Evolutionary conservation across 2,797 vertebrate genomes (phyloP).

Genomic region (Eptatretus atami): DNA sequence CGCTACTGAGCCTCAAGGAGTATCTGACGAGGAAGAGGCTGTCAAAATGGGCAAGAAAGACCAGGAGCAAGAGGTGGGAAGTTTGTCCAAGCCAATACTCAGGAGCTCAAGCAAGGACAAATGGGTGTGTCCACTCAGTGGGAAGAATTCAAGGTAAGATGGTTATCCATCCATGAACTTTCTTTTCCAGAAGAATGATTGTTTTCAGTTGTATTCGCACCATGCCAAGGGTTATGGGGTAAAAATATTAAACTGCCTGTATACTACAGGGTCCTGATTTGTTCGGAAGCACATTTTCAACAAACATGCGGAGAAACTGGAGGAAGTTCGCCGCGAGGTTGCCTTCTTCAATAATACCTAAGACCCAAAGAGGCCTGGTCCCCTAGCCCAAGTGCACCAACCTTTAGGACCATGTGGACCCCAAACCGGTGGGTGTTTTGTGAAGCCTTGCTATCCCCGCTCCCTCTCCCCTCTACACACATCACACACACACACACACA

Average conservation of each 20-base stretch:
- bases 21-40: conserved; percentile 49
- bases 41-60: conserved; percentile 57
- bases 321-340: conserved; percentile 69
- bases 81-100: conserved; percentile 53
- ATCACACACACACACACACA: too few species aligned
- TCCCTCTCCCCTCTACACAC: background rate
- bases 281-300: conserved; percentile 73
- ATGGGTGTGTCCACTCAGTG: conserved; percentile 59
- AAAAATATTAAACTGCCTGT: background rate
- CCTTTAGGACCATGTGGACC: conserved; percentile 31
- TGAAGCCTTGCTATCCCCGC: background rate
- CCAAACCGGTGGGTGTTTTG: conserved; percentile 13
- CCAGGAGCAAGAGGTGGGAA: conserved; percentile 53
- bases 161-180: too few species aligned
- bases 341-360: conserved; percentile 63
- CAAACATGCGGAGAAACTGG: conserved; percentile 62
- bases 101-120: conserved; percentile 70
- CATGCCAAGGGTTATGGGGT: background rate
- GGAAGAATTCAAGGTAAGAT: conserved; percentile 52
- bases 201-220: background rate
- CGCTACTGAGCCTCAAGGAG: conserved; percentile 38
- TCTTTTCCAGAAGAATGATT: too few species aligned
- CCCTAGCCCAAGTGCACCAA: conserved; percentile 46
- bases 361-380: conserved; percentile 50
- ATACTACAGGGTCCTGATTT: conserved; percentile 46